These are phyloP conservation scores for Ligdia adustata DNA, from an alignment of 2,888 invertebrate species.

Conservation along the genomic window DNA sequence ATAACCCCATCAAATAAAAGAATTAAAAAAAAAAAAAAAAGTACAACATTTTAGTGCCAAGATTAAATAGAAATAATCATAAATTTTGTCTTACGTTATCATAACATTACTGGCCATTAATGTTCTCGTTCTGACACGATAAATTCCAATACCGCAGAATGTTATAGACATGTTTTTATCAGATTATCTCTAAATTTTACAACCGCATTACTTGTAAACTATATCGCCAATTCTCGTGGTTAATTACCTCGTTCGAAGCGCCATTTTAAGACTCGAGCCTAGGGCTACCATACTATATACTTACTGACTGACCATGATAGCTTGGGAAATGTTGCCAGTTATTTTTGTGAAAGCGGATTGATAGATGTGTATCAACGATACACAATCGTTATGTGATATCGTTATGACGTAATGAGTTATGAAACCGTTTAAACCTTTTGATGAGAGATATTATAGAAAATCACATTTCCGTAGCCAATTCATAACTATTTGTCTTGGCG, in stretches of 20 bases:
- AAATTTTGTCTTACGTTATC: constrained; percentile 1
- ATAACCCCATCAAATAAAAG: no score
- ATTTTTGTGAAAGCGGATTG: not conserved
- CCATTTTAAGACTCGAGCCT: constrained; percentile 50
- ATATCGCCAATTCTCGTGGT: constrained; percentile 13
- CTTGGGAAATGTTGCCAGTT: not conserved
- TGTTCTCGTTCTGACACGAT: constrained; percentile 1
- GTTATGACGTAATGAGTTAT: no score
- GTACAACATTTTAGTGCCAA: no score
- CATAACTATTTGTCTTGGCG: no score
- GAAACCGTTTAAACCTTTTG: no score
- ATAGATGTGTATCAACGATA: no score
- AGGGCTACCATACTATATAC: constrained; percentile 21
- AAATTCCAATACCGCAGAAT: constrained; percentile 12
- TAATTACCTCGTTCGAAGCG: constrained; percentile 34
- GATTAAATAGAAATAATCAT: not conserved
- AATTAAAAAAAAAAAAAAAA: no score
- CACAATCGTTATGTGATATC: no score
- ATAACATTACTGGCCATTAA: not conserved
- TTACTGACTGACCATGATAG: no score
- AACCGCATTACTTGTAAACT: constrained; percentile 18
- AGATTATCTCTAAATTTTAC: constrained; percentile 21
- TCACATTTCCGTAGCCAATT: no score
- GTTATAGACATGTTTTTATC: constrained; percentile 19
- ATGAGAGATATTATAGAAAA: no score